These are phyloP conservation scores for Heliconius hortense DNA, from an alignment of 2,888 invertebrate species.

Conservation along the genomic window DNA sequence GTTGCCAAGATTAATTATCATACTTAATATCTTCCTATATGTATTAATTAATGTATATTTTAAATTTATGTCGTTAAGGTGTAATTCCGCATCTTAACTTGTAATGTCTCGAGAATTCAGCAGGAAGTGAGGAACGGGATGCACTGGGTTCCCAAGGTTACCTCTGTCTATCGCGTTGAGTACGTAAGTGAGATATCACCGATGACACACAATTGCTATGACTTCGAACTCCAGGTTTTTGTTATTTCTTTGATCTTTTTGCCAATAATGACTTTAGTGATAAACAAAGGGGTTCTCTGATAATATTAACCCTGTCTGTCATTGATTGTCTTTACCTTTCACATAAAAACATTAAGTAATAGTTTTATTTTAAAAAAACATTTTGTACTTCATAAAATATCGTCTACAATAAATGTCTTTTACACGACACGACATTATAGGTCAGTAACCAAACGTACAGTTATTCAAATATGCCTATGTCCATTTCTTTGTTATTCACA, in stretches of 20 bases:
- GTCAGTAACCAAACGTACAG: constrained; percentile 34
- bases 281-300: too few relatives aligned
- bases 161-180: too few relatives aligned
- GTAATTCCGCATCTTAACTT: too few relatives aligned
- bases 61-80: background rate
- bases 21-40: constrained; percentile 8
- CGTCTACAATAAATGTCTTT: constrained; percentile 27
- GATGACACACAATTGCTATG: background rate
- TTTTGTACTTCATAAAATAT: background rate
- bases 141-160: too few relatives aligned
- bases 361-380: background rate
- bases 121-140: too few relatives aligned
- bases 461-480: constrained; percentile 38
- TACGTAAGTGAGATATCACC: background rate
- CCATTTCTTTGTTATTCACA: constrained; percentile 33
- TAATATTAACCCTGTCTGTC: too few relatives aligned
- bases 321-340: background rate
- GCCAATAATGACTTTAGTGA: too few relatives aligned
- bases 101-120: too few relatives aligned
- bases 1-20: background rate
- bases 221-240: background rate
- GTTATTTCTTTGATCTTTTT: too few relatives aligned
- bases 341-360: background rate
- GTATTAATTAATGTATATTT: background rate
- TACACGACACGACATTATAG: constrained; percentile 24